Evolutionary conservation across 2,113 vertebrate species (phyloP).

Genomic region (Rhadina sibilatrix): DNA sequence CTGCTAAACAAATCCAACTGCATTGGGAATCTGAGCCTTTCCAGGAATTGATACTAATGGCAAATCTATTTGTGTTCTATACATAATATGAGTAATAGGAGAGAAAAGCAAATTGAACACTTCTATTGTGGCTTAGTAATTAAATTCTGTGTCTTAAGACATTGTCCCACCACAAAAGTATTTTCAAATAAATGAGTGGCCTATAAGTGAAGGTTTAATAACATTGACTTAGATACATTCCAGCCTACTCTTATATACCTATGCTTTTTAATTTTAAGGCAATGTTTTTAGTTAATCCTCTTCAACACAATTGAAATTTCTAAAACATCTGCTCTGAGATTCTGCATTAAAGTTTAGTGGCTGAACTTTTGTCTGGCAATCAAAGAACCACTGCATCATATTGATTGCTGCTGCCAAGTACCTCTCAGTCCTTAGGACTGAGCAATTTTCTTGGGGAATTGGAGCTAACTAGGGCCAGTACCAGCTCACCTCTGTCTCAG

Average conservation of each 20-base stretch:
- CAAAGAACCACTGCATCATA: constrained; percentile 3
- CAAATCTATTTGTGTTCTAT: background rate
- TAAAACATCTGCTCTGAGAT: background rate
- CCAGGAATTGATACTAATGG: background rate
- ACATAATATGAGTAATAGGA: background rate
- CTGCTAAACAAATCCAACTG: background rate
- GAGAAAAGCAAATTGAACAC: background rate
- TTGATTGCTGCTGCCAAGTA: constrained; percentile 27
- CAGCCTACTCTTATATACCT: background rate
- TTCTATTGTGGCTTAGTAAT: background rate
- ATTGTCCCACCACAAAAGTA: background rate
- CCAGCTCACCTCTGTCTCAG: background rate
- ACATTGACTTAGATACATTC: background rate
- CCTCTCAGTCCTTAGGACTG: background rate
- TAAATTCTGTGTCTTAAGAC: background rate
- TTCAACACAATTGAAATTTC: background rate
- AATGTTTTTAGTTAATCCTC: background rate
- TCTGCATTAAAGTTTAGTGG: background rate
- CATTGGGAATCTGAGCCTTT: background rate
- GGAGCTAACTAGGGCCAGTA: background rate
- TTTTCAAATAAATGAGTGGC: background rate
- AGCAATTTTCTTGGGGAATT: constrained; percentile 5
- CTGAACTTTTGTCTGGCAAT: constrained; percentile 23
- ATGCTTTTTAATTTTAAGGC: background rate
- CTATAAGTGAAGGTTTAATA: background rate